phyloP scores from a whole-genome alignment of 2,797 vertebrate species.

The Garrulus glandarius region DNA sequence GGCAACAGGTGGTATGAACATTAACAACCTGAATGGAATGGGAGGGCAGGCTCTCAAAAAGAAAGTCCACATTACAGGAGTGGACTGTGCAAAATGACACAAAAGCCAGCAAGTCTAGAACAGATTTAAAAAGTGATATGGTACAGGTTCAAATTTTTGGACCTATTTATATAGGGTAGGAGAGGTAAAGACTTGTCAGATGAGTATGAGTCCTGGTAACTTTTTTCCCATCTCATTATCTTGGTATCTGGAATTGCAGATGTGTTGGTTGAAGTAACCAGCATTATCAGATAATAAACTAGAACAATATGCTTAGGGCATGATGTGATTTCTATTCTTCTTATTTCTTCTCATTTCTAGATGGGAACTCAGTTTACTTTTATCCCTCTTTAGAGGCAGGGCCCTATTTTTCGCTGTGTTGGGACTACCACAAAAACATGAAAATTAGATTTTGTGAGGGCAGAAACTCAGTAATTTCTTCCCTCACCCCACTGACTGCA shows the following conservation, averaged over 20 bases:
- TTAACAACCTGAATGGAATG: not conserved
- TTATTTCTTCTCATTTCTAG: not conserved
- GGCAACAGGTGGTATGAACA: not conserved
- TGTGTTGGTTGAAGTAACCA: not conserved
- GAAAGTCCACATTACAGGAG: not conserved
- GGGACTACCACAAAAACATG: not conserved
- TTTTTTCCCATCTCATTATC: not conserved
- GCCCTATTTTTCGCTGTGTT: not conserved
- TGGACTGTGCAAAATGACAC: not conserved
- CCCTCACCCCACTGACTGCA: not conserved
- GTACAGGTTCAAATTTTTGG: not conserved
- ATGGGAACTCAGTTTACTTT: not conserved
- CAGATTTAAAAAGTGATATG: not conserved
- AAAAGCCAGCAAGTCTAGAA: not conserved
- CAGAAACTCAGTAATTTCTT: not conserved
- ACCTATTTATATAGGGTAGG: not conserved
- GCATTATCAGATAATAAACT: not conserved
- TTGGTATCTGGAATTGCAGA: not conserved
- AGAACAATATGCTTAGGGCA: not conserved
- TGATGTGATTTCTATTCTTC: not conserved
- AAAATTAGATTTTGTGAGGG: not conserved
- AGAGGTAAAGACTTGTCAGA: not conserved
- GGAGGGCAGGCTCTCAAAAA: not conserved
- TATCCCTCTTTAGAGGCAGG: not conserved
- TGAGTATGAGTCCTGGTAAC: not conserved